A percentile compares a stretch with the other conserved stretches of the same genome.
Conservation (phyloP, 2,113 vertebrate genomes). For the Grammomys dolichurus region DNA sequence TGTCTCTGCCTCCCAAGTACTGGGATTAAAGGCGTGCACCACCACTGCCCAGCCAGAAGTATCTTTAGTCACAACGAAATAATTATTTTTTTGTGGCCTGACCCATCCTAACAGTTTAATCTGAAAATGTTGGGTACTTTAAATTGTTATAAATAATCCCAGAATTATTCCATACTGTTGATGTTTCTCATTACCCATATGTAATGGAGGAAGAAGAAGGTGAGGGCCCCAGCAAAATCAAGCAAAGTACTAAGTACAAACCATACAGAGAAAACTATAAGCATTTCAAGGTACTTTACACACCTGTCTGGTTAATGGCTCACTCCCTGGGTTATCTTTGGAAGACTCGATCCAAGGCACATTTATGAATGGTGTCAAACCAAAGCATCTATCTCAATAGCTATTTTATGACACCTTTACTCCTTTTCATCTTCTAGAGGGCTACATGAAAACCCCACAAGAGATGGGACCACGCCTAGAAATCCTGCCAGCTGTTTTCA, state of each 20-base stretch:
- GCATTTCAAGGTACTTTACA: not conserved
- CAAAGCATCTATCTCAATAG: not conserved
- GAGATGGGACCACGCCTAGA: not conserved
- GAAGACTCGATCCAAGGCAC: not conserved
- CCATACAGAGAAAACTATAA: not conserved
- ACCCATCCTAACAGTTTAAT: not conserved
- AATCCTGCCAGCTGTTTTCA: not conserved
- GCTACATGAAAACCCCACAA: not conserved
- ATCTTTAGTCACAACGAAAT: not conserved
- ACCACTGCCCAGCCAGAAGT: not conserved
- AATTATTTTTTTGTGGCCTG: not conserved
- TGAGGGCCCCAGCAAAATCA: not conserved
- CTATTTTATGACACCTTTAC: not conserved
- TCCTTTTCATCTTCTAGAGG: not conserved
- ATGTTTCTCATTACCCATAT: not conserved
- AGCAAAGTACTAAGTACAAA: not conserved
- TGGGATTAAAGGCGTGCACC: too few species aligned
- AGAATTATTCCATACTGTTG: slow-evolving; percentile 4
- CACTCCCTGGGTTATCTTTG: not conserved
- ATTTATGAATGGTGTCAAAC: not conserved
- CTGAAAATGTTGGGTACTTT: not conserved
- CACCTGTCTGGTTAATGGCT: not conserved
- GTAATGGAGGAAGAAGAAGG: not conserved
- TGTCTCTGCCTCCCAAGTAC: too few species aligned
- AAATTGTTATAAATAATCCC: not conserved